phyloP scores from a whole-genome alignment of 1,140 invertebrate genomes.

The Calliphora vicina region DNA sequence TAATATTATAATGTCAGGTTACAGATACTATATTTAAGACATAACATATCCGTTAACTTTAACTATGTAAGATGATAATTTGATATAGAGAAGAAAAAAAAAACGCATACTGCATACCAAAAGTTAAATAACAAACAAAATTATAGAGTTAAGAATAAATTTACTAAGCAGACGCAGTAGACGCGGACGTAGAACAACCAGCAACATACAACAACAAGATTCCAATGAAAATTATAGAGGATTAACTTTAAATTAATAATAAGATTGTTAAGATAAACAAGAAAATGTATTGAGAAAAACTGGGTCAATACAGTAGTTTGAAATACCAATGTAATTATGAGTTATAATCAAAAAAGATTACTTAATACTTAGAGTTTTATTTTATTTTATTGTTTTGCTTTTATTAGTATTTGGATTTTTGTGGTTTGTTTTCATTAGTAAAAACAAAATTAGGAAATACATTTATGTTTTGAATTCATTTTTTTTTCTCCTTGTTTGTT shows the following conservation, averaged over 20 bases:
- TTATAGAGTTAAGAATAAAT: background rate
- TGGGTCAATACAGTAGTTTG: constrained; percentile 24
- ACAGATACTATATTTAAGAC: background rate
- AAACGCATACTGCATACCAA: background rate
- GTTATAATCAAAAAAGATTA: background rate
- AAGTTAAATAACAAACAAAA: background rate
- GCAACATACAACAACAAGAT: background rate
- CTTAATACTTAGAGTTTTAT: background rate
- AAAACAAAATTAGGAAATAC: background rate
- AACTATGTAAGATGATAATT: background rate
- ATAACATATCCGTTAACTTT: constrained; percentile 16
- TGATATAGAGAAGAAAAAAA: background rate
- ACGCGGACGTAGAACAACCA: background rate
- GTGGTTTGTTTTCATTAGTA: background rate
- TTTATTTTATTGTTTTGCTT: no score
- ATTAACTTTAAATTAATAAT: constrained; percentile 16
- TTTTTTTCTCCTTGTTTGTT: no score
- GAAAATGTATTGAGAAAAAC: background rate
- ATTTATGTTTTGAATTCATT: no score
- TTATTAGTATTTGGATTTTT: background rate
- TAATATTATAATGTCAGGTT: background rate
- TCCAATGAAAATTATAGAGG: constrained; percentile 31
- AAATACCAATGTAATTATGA: background rate
- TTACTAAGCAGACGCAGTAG: background rate
- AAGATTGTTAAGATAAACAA: constrained; percentile 21